phyloP scores from a whole-genome alignment of 2,888 invertebrate species.

The Stenurella melanura region DNA sequence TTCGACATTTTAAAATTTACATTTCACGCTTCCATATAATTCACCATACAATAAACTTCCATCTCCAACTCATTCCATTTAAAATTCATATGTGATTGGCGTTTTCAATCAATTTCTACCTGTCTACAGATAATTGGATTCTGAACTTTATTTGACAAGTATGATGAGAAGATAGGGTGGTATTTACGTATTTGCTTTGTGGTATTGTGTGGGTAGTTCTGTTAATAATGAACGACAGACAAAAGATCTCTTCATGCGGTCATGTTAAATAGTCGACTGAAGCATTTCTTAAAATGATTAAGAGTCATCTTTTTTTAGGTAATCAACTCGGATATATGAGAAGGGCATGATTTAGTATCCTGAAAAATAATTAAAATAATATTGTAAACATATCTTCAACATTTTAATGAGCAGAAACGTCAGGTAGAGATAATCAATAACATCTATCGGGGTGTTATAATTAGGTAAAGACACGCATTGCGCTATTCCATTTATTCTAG shows the following conservation, averaged over 20 bases:
- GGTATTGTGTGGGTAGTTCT: slow-evolving; percentile 45
- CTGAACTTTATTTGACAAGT: slow-evolving; percentile 64
- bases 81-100: slow-evolving; percentile 59
- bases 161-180: slow-evolving; percentile 51
- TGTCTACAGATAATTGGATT: slow-evolving; percentile 64
- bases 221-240: slow-evolving; percentile 38
- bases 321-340: slow-evolving; percentile 10
- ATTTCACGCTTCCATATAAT: slow-evolving; percentile 26
- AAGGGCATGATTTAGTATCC: background rate
- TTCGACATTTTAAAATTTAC: slow-evolving; percentile 13
- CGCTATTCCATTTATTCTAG: background rate
- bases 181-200: slow-evolving; percentile 52
- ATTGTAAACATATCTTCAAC: background rate
- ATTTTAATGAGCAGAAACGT: slow-evolving; percentile 2
- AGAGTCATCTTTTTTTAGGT: slow-evolving; percentile 23
- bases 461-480: background rate
- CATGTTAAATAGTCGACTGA: slow-evolving; percentile 32
- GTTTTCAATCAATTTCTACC: slow-evolving; percentile 64
- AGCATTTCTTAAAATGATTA: slow-evolving; percentile 23
- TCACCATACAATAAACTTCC: slow-evolving; percentile 11
- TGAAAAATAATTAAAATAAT: slow-evolving; percentile 10
- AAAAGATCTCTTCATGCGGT: slow-evolving; percentile 15
- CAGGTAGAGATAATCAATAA: background rate
- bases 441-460: background rate
- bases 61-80: slow-evolving; percentile 29